Percentiles rank a stretch among this genome's conserved stretches.
Conservation (phyloP, 2,888 invertebrate genomes). For the Xestobium rufovillosum region DNA sequence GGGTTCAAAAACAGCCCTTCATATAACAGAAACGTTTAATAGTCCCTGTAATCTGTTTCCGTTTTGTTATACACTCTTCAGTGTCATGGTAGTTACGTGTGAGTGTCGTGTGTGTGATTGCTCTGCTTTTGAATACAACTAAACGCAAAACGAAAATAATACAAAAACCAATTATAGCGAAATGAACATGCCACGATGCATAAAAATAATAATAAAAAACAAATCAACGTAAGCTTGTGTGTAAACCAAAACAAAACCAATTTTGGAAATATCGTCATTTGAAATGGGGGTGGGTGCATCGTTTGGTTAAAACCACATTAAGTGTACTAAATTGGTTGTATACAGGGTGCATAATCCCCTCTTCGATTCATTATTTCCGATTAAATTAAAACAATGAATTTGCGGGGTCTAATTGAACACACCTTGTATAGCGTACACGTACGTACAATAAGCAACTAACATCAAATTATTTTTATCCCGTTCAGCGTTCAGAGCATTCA, state of each 20-base stretch:
- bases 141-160: slow-evolving; percentile 20
- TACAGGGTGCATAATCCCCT: too few relatives aligned
- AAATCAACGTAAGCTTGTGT: slow-evolving; percentile 28
- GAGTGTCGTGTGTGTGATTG: slow-evolving; percentile 31
- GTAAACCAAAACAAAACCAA: slow-evolving; percentile 22
- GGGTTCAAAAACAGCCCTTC: slow-evolving; percentile 4
- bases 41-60: too few relatives aligned
- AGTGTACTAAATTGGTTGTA: too few relatives aligned
- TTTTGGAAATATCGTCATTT: slow-evolving; percentile 37
- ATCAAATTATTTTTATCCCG: not conserved
- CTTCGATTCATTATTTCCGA: too few relatives aligned
- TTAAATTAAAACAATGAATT: too few relatives aligned
- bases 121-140: slow-evolving; percentile 37
- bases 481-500: slow-evolving; percentile 3
- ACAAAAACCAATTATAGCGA: slow-evolving; percentile 30
- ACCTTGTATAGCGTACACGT: too few relatives aligned
- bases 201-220: slow-evolving; percentile 30
- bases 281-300: slow-evolving; percentile 37
- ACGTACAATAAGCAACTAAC: not conserved
- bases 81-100: slow-evolving; percentile 1
- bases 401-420: too few relatives aligned
- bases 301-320: slow-evolving; percentile 15
- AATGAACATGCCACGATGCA: slow-evolving; percentile 43
- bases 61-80: too few relatives aligned
- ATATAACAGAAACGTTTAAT: slow-evolving; percentile 6